Percentiles rank a stretch among this genome's conserved stretches.
phyloP scores from a whole-genome alignment of 2,113 vertebrate genomes.

The human region GRCh38 chr13:103967501-103968000 shows the following conservation, averaged over 20 bases:
- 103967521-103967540: background rate
- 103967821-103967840: background rate
- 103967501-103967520: background rate
- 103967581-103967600: background rate
- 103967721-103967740: background rate
- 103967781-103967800: background rate
- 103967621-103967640: background rate
- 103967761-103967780: too few relatives aligned
- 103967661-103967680: background rate
- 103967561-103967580: background rate
- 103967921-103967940: background rate
- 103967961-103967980: background rate
- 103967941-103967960: background rate
- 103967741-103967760: background rate
- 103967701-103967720: background rate
- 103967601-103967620: background rate
- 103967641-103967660: background rate
- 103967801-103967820: background rate
- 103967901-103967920: background rate
- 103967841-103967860: background rate
- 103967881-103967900: accelerated
- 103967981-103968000: too few relatives aligned
- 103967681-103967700: background rate
- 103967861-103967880: background rate
- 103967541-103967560: background rate